Base-by-base conservation (phyloP, 23 tunicate species). In the Styela plicata region DNA sequence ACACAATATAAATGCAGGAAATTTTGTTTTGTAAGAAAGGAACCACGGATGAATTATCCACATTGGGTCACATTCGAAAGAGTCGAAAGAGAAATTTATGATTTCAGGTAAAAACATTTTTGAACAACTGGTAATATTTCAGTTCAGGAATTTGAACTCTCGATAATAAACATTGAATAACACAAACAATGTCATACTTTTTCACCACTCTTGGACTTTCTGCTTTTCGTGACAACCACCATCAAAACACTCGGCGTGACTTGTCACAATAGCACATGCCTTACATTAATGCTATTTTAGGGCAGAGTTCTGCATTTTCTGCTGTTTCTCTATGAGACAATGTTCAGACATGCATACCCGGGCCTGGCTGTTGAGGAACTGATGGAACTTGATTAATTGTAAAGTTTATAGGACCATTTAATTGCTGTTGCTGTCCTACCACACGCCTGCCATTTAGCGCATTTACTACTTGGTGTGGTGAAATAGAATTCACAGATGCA, bases 311-410 rank as follows among this genome's bases (percentile, higher is more conserved):
- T 7, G 71, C 30, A 66, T 25, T 26, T 7, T 25, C 17, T 66
- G 17, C 17, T 17, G 16, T 17, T 66, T 28, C 71, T 66, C 31
- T 3, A 17, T 10, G 10, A 25, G 17, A 66, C 19, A 10, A 5
- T 26, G 3, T 28, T 71, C 77, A 71, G 3, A 57, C 53, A 53
- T 76, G 81, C 81, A 76, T 44, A 24, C 81, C 81, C 10, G 64
- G 33, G 7, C 53, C 63, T 17, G 81, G 81, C 31, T 76, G 81
- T 29, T 67, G 71, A 13, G 81, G 64, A 0, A 76, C 81, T 31
- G 78, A 73, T 31, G 78, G n/a, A 31, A 71, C 77, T 0, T n/a
- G 81, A 57, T 36, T 76, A 10, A 76, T 76, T 24, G 81, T 76
- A 53, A 76, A 76, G 27, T 76, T 76, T 29, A 76, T 33, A 10